Conservation (phyloP, 2,888 invertebrate genomes). For the Heteromurus nitidus region DNA sequence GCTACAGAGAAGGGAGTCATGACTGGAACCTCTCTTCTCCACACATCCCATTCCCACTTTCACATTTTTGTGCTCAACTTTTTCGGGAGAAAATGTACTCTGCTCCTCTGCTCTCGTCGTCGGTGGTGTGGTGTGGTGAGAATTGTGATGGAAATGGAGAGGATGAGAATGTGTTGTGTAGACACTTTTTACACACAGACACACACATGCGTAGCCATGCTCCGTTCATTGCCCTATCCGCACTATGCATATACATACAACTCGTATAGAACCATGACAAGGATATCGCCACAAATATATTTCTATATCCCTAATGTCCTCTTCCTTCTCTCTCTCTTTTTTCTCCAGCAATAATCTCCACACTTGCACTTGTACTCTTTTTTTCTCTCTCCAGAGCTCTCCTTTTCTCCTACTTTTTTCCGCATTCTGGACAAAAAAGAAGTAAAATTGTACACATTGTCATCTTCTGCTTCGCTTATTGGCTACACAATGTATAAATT, state of each 20-base stretch:
- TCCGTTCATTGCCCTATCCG: slow-evolving; percentile 56
- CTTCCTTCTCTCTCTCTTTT: slow-evolving; percentile 13
- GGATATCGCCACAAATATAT: background rate
- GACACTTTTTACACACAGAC: slow-evolving; percentile 36
- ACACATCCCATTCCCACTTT: too few species aligned
- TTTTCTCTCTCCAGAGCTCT: slow-evolving; percentile 1
- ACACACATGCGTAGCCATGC: slow-evolving; percentile 55
- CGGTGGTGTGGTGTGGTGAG: too few species aligned
- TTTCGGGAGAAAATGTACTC: too few species aligned
- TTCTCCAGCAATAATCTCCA: background rate
- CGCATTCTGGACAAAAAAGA: slow-evolving; percentile 64
- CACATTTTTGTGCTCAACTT: too few species aligned
- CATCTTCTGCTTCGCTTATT: slow-evolving; percentile 3
- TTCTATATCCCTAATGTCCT: background rate
- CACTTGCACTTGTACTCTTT: background rate
- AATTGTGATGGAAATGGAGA: too few species aligned
- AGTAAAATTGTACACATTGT: slow-evolving; percentile 31
- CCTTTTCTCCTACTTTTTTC: slow-evolving; percentile 49
- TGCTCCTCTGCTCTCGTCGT: too few species aligned
- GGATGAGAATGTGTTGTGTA: too few species aligned
- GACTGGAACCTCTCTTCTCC: too few species aligned
- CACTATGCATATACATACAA: background rate
- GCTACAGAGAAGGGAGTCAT: background rate
- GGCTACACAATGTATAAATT: too few species aligned
- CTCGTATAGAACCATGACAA: background rate